Percentiles rank a stretch among this genome's conserved stretches.
phyloP scores from a whole-genome alignment of 1,140 invertebrate genomes.

The Platorchestia sp. region DNA sequence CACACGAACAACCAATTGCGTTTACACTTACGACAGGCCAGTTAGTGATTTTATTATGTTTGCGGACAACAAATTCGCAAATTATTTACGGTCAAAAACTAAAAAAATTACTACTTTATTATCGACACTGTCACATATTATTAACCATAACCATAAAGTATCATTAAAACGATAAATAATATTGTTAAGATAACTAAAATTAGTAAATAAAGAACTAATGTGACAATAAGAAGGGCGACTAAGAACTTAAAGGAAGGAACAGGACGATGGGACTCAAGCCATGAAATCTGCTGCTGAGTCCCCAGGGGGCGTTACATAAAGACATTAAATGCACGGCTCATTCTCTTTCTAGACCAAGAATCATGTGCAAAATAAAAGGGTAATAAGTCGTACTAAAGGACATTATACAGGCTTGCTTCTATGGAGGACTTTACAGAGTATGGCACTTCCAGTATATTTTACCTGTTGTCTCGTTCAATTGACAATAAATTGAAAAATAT shows the following conservation, averaged over 20 bases:
- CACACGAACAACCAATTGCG: not conserved
- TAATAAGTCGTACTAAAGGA: conserved; percentile 47
- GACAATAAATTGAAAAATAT: conserved; percentile 21
- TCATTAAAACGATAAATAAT: conserved; percentile 6
- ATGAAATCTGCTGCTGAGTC: conserved; percentile 56
- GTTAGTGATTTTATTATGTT: not conserved
- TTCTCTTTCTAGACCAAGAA: conserved; percentile 22
- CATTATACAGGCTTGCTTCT: conserved; percentile 65
- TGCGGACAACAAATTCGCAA: not conserved
- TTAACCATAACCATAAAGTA: not conserved
- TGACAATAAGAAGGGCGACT: conserved; percentile 43
- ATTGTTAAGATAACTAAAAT: conserved; percentile 44
- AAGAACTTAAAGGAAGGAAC: conserved; percentile 58
- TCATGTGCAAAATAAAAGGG: conserved; percentile 46
- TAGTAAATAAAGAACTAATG: conserved; percentile 41
- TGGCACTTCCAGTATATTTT: conserved; percentile 68
- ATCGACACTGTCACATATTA: not conserved
- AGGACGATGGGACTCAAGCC: conserved; percentile 49
- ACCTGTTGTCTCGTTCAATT: conserved; percentile 66
- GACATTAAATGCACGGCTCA: conserved; percentile 5
- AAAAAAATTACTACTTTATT: conserved; percentile 8
- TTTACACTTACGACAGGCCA: not conserved
- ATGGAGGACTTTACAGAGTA: conserved; percentile 67
- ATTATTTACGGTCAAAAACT: not conserved
- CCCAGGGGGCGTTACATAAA: conserved; percentile 54